phyloP scores from a whole-genome alignment of 2,888 invertebrate species.

The Chrysodeixis includens region DNA sequence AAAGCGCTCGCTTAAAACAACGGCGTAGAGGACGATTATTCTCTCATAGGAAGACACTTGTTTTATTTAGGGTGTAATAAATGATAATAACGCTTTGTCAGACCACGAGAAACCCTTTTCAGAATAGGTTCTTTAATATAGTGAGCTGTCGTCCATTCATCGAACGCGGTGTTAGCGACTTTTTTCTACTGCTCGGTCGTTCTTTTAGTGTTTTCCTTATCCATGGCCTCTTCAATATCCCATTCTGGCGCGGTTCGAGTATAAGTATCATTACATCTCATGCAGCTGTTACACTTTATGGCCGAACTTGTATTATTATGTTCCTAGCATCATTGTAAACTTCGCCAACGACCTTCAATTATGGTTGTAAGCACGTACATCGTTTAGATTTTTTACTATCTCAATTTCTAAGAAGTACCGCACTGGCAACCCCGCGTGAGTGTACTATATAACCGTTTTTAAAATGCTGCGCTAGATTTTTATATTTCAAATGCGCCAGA shows the following conservation, averaged over 20 bases:
- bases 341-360: constrained; percentile 73
- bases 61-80: constrained; percentile 69
- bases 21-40: constrained; percentile 38
- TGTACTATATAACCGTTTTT: constrained; percentile 22
- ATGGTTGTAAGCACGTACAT: constrained; percentile 56
- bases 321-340: constrained; percentile 78
- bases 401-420: constrained; percentile 25
- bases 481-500: constrained; percentile 44
- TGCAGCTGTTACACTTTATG: constrained; percentile 86
- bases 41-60: constrained; percentile 41
- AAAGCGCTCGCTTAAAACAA: constrained; percentile 47
- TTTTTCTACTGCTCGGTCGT: constrained; percentile 68
- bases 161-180: constrained; percentile 68
- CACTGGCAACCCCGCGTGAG: constrained; percentile 9
- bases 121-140: constrained; percentile 64
- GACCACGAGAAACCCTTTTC: constrained; percentile 67
- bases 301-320: constrained; percentile 84
- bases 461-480: constrained; percentile 42
- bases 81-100: constrained; percentile 73
- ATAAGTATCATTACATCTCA: constrained; percentile 78
- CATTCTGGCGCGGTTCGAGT: constrained; percentile 71
- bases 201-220: constrained; percentile 70
- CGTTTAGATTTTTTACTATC: constrained; percentile 50
- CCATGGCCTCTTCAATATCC: constrained; percentile 75
- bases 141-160: constrained; percentile 69